Base-by-base conservation (phyloP, 1,140 invertebrate genomes). In the Cryptotermes secundus region DNA sequence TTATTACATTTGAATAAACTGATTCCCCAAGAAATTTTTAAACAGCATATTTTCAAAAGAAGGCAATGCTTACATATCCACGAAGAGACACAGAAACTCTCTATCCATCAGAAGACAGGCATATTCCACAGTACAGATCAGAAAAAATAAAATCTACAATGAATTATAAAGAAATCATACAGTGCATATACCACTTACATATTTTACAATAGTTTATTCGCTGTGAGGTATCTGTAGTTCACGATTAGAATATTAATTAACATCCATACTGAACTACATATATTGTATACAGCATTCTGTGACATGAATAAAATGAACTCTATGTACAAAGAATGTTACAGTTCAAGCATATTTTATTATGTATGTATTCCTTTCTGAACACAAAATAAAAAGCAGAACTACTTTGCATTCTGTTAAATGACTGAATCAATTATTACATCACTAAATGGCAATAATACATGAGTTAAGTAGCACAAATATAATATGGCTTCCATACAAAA, bases 331-430 rank as follows among this genome's bases (percentile, higher is more conserved):
- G 7, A n/a, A 72, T 72, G n/a, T 72, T 72, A 72, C 59, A 72
- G 26, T 3, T 26, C 26, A 72, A 72, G 59, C 59, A 72, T 16
- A 72, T 72, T 31, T 72, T 31, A 65, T 72, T 72, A 72, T 31
- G 59, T 72, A 72, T 31, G n/a, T 72, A 1, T 31, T 72, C 26
- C n/a, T 31, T n/a, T 72, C 19, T 72, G 59, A 72, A 31, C 59
- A 72, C n/a, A 72, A 72, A 72, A 72, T 72, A 72, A 72, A 31
- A 72, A 72, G 59, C 59, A 72, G 2, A 72, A 72, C 59, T 72
- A 72, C 59, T 72, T 31, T 72, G 59, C 59, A 72, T 72, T 72
- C 59, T 72, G 59, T 72, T 72, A 72, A 72, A 72, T 72, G 59
- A 31, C n/a, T 7, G n/a, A 72, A n/a, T n/a, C 26, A 72, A 26